These are phyloP conservation scores for Leuctra nigra DNA, from an alignment of 2,888 invertebrate genomes.

Conservation along the genomic window DNA sequence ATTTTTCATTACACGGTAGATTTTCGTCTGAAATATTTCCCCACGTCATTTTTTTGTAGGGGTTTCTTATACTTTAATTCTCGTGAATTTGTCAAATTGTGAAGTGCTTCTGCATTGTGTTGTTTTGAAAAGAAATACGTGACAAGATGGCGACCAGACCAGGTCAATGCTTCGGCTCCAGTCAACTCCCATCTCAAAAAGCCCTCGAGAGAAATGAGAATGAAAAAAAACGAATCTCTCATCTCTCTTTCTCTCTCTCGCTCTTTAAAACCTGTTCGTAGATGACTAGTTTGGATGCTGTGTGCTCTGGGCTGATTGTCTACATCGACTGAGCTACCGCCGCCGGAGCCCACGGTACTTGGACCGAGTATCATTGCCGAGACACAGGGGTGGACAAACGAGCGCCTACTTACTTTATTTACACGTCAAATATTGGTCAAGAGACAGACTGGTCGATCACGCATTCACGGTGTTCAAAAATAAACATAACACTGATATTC, in stretches of 20 bases:
- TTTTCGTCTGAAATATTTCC: background rate
- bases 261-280: constrained; percentile 7
- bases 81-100: constrained; percentile 8
- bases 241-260: too few species aligned
- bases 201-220: constrained; percentile 9
- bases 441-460: too few species aligned
- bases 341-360: background rate
- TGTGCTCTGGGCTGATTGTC: too few species aligned
- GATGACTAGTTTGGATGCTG: constrained; percentile 7
- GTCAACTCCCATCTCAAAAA: constrained; percentile 11
- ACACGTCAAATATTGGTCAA: too few species aligned
- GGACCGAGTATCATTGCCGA: background rate
- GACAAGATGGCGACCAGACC: constrained; percentile 1
- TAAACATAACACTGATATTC: too few species aligned
- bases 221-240: constrained; percentile 7
- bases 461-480: too few species aligned
- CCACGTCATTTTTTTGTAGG: background rate
- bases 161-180: constrained; percentile 15
- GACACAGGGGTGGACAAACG: background rate
- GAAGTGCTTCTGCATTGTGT: background rate
- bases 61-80: too few species aligned
- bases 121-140: constrained; percentile 1
- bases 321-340: too few species aligned
- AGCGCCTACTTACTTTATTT: background rate
- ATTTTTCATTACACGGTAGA: constrained; percentile 7